phyloP scores from a whole-genome alignment of 1,140 invertebrate genomes.

The honey bee (Apis mellifera) region DNA sequence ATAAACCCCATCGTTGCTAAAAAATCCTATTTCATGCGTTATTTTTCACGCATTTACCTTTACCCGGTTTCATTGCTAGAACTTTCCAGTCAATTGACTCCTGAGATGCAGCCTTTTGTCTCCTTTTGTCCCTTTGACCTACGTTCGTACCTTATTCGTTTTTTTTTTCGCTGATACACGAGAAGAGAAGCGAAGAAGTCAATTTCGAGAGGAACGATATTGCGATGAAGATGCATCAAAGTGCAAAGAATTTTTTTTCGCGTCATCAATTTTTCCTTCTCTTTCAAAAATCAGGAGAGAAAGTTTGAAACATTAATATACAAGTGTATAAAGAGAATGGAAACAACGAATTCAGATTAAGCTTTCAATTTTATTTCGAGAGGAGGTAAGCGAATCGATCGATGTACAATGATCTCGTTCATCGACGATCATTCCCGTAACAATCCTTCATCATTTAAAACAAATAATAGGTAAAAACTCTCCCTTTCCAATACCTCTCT shows the following conservation, averaged over 20 bases:
- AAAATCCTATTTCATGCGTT: conserved; percentile 19
- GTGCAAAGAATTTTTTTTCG: neutral
- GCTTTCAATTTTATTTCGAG: neutral
- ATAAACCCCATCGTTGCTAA: neutral
- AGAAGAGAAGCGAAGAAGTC: neutral
- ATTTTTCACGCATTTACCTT: conserved; percentile 11
- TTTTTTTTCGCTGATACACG: neutral
- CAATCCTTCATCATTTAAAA: neutral
- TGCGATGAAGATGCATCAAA: neutral
- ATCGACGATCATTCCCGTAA: neutral
- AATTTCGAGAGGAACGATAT: neutral
- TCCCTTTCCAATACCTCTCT: neutral
- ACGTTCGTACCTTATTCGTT: neutral
- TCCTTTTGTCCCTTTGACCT: neutral
- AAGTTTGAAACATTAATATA: neutral
- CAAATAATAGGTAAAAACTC: neutral
- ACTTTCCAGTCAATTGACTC: conserved; percentile 27
- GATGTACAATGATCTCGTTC: neutral
- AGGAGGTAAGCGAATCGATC: neutral
- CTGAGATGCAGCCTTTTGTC: conserved; percentile 3
- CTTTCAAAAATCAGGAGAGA: neutral
- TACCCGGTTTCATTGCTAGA: neutral
- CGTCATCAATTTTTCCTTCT: neutral
- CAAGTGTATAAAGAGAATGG: neutral
- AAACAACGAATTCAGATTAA: neutral